Evolutionary conservation across 2,888 invertebrate genomes (phyloP), one percentile per base, ranked within the genome.

Genomic region (Drosophila prolongata): DNA sequence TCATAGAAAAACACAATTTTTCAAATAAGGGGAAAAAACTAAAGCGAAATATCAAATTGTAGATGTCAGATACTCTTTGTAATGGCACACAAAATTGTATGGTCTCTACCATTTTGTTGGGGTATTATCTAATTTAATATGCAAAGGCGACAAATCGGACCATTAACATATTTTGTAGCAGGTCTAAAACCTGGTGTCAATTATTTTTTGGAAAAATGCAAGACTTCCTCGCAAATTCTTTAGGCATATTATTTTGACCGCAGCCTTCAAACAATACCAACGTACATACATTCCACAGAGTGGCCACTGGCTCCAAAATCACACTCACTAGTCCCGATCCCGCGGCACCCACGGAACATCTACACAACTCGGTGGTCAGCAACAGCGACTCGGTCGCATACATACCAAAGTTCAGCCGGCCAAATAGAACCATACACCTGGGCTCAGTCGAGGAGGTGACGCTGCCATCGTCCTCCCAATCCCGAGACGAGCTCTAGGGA

Each of bases 311-410:
- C 69, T 94, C 94, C 57, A 92, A 93, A 89, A 94, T 94, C 73
- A 93, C 93, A 79, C 89, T 94, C 60, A 93, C 93, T 57, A 93
- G 93, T 88, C 93, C 94, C 42, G 94, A 94, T 91, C 93, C 94
- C 50, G 92, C 93, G 40, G 91, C 90, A 55, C 87, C 79, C 52
- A 78, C 77, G 71, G 89, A 90, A 52, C 79, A 87, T 70, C 72
- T 78, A 76, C 84, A 83, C 74, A 80, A 89, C 50, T 88, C 91
- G 71, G 89, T 90, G 73, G 86, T 85, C 78, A 92, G 90, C 79
- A 78, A 90, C 67, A 90, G 92, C 59, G 86, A 91, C 76, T 87
- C 90, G 71, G 92, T 92, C 61, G 91, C 90, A 67, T 92, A 91
- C 60, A 88, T 89, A 80, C 92, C 92, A 74, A 87, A 87, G 79